A percentile compares a stretch with the other conserved stretches of the same genome.
These are phyloP conservation scores for Carassius auratus DNA, from an alignment of 2,113 vertebrate genomes.

Conservation along the genomic window DNA sequence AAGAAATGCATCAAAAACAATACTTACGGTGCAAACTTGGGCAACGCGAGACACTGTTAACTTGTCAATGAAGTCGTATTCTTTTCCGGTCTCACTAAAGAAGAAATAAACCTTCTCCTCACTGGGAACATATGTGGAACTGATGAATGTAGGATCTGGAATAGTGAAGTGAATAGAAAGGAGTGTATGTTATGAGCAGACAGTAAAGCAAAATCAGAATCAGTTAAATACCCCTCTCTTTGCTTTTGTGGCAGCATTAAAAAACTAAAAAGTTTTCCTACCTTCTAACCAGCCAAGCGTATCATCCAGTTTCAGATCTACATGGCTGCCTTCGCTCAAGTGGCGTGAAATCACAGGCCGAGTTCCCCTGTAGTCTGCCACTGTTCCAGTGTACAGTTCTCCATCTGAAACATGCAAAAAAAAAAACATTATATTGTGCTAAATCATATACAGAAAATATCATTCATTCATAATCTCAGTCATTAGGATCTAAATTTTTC, in stretches of 20 bases:
- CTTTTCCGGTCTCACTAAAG: constrained; percentile 88
- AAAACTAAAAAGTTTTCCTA: constrained; percentile 28
- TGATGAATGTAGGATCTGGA: constrained; percentile 85
- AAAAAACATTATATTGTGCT: not conserved
- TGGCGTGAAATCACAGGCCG: constrained; percentile 87
- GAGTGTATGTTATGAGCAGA: not conserved
- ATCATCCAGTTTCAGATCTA: constrained; percentile 85
- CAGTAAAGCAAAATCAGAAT: not conserved
- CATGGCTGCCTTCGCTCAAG: constrained; percentile 76
- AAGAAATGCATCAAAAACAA: not conserved
- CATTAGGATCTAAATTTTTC: not conserved
- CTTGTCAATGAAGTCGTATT: constrained; percentile 90
- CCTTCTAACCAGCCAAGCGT: constrained; percentile 89
- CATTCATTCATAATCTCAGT: not conserved
- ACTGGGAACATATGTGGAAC: constrained; percentile 77
- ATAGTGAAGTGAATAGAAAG: not conserved
- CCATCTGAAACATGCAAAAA: constrained; percentile 75
- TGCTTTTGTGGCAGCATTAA: not conserved
- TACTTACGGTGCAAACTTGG: constrained; percentile 86
- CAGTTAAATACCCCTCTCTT: not conserved
- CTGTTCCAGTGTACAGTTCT: constrained; percentile 89
- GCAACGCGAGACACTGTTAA: constrained; percentile 86
- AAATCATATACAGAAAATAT: not conserved
- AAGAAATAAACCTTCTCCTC: constrained; percentile 93
- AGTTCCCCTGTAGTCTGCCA: constrained; percentile 91